These are phyloP conservation scores for Anguilla japonica DNA, from an alignment of 2,113 vertebrate genomes.

Conservation along the genomic window DNA sequence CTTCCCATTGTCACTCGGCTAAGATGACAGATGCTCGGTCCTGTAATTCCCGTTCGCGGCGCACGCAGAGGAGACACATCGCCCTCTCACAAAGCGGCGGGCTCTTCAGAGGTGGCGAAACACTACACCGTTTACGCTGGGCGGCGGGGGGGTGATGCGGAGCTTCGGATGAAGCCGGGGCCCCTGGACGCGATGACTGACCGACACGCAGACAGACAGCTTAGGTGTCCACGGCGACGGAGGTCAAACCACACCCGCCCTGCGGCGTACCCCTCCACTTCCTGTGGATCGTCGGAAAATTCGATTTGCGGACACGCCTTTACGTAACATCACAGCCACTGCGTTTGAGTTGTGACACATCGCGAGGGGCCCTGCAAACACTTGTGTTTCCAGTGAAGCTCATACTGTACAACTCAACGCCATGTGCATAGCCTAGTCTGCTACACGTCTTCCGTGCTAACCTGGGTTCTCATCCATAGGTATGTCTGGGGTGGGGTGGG, in stretches of 20 bases:
- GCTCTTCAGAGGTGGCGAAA: background rate
- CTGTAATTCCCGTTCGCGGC: background rate
- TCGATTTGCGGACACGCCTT: too few relatives aligned
- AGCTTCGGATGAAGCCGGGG: background rate
- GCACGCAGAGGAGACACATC: background rate
- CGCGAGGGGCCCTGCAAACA: background rate
- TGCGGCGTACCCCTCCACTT: background rate
- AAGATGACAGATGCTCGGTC: background rate
- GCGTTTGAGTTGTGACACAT: background rate
- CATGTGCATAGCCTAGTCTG: background rate
- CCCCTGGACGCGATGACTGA: background rate
- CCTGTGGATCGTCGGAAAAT: background rate
- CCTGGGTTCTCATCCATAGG: too few relatives aligned
- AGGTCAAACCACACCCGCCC: background rate
- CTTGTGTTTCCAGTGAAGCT: background rate
- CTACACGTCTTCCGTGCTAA: background rate
- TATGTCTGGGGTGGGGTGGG: too few relatives aligned
- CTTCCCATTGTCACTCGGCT: background rate
- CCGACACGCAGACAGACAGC: background rate
- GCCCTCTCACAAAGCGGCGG: background rate
- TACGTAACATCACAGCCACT: background rate
- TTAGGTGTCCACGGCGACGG: background rate
- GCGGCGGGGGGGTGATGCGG: background rate
- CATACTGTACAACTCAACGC: background rate
- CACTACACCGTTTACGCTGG: background rate